Base-by-base conservation (phyloP, 1,140 invertebrate genomes). In the Chironomus tepperi region DNA sequence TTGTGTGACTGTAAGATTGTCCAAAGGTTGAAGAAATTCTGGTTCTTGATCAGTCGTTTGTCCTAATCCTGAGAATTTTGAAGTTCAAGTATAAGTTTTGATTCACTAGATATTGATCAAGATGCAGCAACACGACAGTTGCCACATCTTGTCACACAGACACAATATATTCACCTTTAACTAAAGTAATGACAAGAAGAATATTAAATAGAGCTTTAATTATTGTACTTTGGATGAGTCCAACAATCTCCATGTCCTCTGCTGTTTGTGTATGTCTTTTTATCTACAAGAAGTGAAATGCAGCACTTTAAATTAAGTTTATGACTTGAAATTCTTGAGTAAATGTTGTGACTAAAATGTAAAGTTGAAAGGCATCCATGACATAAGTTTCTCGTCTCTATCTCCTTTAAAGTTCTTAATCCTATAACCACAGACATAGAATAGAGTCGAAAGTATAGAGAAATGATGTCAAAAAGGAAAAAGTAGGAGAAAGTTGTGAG, bases 241-340 rank as follows among this genome's bases (percentile, higher is more conserved):
- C n/a, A 5, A 70, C 16, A 19, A 70, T 70, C 10, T 70, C 65
- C 65, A 70, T 70, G 19, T 70, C 12, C 18, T 43, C 43, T 24
- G 34, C 16, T n/a, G n/a, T n/a, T 12, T 74, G 18, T 15, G 78
- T 77, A 83, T 88, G 95, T 93, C 89, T 92, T 92, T 84, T 93
- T 95, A 75, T 85, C 83, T 73, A 90, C 90, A 42, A 96, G 86
- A 83, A 94, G 91, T 81, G 96, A 93, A 74, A 93, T 89, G 79
- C 94, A 96, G 89, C 42, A 95, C 91, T 7, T 93, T 95, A 75
- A 93, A 81, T 96, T 96, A 79, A 93, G 91, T 77, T 96, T 81
- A 15, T 90, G 89, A 88, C 77, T 34, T 94, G 86, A 83, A 96
- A 96, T 80, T 92, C 88, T 18, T 93, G 93, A 77, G 89, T 84